A percentile compares a stretch with the other conserved stretches of the same genome.
Conservation (phyloP, 2,113 vertebrate species). For the Erythrocebus patas region DNA sequence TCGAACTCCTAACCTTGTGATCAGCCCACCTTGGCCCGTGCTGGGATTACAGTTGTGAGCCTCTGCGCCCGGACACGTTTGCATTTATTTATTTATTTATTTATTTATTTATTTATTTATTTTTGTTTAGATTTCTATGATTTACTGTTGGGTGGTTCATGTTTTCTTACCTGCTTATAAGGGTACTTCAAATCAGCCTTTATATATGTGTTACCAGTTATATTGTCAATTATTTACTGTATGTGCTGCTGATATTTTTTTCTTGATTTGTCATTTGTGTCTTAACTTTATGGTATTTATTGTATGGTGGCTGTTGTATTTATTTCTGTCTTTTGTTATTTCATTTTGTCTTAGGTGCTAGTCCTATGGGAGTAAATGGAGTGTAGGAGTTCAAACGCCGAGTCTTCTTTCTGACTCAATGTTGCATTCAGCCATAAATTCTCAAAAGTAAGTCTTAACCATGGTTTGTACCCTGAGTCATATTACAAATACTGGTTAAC, state of each 20-base stretch:
- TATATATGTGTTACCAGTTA: not conserved
- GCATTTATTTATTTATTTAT: not conserved
- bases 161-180: not conserved
- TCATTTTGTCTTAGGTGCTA: constrained; percentile 84
- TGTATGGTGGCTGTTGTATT: not conserved
- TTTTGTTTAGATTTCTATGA: not conserved
- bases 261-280: not conserved
- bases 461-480: not conserved
- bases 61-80: no score
- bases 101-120: not conserved
- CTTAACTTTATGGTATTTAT: not conserved
- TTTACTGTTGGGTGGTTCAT: not conserved
- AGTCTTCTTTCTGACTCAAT: constrained; percentile 91
- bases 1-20: no score
- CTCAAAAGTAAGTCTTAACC: constrained; percentile 89
- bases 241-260: not conserved
- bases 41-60: no score
- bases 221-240: not conserved
- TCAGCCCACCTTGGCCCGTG: no score
- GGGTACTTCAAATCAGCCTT: not conserved
- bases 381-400: constrained; percentile 89
- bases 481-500: constrained; percentile 6
- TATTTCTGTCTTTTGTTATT: not conserved
- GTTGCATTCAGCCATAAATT: constrained; percentile 92
- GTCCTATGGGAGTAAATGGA: constrained; percentile 95